Evolutionary conservation across 2,888 invertebrate species (phyloP).

Genomic region (Brachypalpus laphriformis): DNA sequence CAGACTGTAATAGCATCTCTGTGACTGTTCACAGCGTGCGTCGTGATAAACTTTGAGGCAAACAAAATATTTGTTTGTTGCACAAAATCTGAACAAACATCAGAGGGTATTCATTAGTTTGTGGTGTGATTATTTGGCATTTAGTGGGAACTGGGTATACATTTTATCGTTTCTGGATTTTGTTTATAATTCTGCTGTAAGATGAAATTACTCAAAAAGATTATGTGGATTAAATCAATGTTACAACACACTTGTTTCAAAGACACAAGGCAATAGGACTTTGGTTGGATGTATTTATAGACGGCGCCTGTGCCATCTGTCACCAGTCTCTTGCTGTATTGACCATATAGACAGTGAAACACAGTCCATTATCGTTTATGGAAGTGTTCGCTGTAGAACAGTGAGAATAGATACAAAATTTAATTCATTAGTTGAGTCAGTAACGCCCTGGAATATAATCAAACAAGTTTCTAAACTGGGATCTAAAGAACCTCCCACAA

Average conservation of each 20-base stretch:
- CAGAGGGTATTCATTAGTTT: not conserved
- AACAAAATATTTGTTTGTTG: not conserved
- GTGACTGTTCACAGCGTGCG: not conserved
- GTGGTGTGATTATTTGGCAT: constrained; percentile 2
- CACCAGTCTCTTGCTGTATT: too few relatives aligned
- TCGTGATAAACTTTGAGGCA: constrained; percentile 3
- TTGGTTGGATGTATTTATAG: not conserved
- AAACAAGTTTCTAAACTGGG: not conserved
- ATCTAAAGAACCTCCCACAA: not conserved
- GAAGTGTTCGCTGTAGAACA: too few relatives aligned
- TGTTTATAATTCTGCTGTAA: not conserved
- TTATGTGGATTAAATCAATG: not conserved
- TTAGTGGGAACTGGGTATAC: not conserved
- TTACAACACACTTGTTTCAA: not conserved
- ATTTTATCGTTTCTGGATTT: not conserved
- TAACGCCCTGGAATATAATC: not conserved
- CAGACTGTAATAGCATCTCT: not conserved
- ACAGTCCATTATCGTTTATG: too few relatives aligned
- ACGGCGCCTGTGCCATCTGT: not conserved
- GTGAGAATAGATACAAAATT: not conserved
- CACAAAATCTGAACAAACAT: constrained; percentile 3
- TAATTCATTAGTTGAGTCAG: not conserved
- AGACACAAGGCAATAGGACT: not conserved
- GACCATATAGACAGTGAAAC: too few relatives aligned
- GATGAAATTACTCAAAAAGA: not conserved